These are phyloP conservation scores for Zaprionus capensis DNA, from an alignment of 1,140 invertebrate genomes.

Conservation along the genomic window DNA sequence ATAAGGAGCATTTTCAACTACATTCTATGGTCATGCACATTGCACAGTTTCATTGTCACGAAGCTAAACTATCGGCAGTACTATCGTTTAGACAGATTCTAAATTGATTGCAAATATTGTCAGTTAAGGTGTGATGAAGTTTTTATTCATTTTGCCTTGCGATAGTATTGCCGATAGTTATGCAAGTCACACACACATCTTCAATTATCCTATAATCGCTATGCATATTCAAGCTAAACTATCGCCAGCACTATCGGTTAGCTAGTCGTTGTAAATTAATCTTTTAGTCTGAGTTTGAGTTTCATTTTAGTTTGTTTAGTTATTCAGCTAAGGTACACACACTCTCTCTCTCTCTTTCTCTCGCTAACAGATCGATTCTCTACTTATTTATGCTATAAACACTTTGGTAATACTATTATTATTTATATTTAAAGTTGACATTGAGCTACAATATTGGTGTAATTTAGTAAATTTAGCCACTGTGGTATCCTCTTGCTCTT, in stretches of 20 bases:
- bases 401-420: not conserved
- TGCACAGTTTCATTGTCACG: conserved; percentile 26
- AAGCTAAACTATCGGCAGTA: not conserved
- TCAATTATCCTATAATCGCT: not conserved
- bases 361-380: too few relatives aligned
- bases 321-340: too few relatives aligned
- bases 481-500: too few relatives aligned
- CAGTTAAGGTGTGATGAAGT: too few relatives aligned
- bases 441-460: too few relatives aligned
- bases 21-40: conserved; percentile 38
- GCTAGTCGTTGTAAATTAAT: not conserved
- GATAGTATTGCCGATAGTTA: not conserved
- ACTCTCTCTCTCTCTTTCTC: too few relatives aligned
- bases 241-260: not conserved
- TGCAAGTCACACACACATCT: not conserved
- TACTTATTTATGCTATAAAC: too few relatives aligned
- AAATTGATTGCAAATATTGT: not conserved
- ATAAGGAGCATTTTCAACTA: conserved; percentile 3
- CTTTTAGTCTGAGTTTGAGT: too few relatives aligned
- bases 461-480: too few relatives aligned
- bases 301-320: too few relatives aligned
- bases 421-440: too few relatives aligned
- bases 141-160: too few relatives aligned
- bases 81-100: not conserved
- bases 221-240: not conserved